Base-by-base conservation (phyloP, 2,797 vertebrate genomes). In the Cossypha dichroa region DNA sequence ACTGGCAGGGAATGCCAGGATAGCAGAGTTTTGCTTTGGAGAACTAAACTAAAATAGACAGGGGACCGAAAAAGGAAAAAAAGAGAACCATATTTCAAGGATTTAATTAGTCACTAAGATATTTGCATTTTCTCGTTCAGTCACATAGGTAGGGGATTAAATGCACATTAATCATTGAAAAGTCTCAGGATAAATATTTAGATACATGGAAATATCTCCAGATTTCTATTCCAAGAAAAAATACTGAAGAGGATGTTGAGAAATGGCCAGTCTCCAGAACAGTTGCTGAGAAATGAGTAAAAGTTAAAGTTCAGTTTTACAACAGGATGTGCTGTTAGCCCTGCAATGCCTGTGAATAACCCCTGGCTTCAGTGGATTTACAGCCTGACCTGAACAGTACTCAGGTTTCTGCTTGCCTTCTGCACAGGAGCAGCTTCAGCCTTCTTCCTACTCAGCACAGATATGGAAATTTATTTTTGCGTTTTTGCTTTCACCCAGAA, bases 141-240 rank as follows among this genome's bases (percentile, higher is more conserved):
- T 88, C 83, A 45, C 62, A 90, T 51, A 86, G 63, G 33, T 58
- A 69, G 28, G 36, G 76, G 76, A 90, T 90, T 95, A 94, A 93
- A 84, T 66, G 51, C 9, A 33, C 34, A 86, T 86, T 86, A 93
- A 88, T 90, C 12, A 55, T 43, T 68, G 73, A 72, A 72, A 94
- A 81, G 34, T 88, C 59, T 94, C 73, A 78, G 76, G 54, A 86
- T 90, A 93, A 96, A 86, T 93, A 93, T 86, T 92, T 90, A 81
- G 88, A 55, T 89, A 87, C 38, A n/a, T 48, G 49, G 73, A 83
- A 94, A 95, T 43, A 74, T 67, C 62, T 84, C 69, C 86, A 93
- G 51, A 62, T 76, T 85, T 89, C 41, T 51, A 75, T 81, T 93
- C 76, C 90, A 75, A 81, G 79, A 58, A 12, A 93, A 94, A 93